Evolutionary conservation across 2,888 invertebrate species (phyloP).

Genomic region (Loripinus fragilis): DNA sequence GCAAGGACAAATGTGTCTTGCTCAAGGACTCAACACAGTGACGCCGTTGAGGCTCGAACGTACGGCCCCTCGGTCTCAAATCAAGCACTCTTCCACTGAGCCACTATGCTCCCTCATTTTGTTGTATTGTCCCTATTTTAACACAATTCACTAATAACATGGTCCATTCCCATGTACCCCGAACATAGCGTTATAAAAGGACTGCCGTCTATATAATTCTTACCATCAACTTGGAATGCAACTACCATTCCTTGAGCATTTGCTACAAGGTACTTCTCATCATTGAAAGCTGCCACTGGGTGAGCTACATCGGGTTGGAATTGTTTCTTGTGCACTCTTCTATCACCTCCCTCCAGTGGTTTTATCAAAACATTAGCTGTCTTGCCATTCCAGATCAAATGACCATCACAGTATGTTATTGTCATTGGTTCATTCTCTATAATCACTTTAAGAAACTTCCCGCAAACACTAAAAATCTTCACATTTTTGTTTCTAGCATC

Average conservation of each 20-base stretch:
- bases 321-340: neutral
- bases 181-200: too few relatives aligned
- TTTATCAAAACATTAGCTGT: neutral
- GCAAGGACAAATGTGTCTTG: too few relatives aligned
- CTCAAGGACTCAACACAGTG: too few relatives aligned
- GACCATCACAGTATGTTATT: constrained; percentile 42
- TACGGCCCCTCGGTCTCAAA: too few relatives aligned
- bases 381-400: constrained; percentile 38
- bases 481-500: constrained; percentile 56
- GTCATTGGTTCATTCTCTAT: constrained; percentile 44
- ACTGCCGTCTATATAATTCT: too few relatives aligned
- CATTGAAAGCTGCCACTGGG: constrained; percentile 42
- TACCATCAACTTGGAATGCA: constrained; percentile 46
- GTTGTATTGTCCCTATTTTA: too few relatives aligned
- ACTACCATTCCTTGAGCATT: constrained; percentile 30
- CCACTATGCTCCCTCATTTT: too few relatives aligned
- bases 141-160: too few relatives aligned
- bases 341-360: neutral
- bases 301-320: constrained; percentile 25
- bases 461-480: constrained; percentile 53
- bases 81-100: too few relatives aligned
- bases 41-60: too few relatives aligned
- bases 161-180: too few relatives aligned
- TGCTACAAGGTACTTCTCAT: constrained; percentile 45
- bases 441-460: constrained; percentile 52